Conservation (phyloP, 2,113 vertebrate species). For the Sula dactylatra region DNA sequence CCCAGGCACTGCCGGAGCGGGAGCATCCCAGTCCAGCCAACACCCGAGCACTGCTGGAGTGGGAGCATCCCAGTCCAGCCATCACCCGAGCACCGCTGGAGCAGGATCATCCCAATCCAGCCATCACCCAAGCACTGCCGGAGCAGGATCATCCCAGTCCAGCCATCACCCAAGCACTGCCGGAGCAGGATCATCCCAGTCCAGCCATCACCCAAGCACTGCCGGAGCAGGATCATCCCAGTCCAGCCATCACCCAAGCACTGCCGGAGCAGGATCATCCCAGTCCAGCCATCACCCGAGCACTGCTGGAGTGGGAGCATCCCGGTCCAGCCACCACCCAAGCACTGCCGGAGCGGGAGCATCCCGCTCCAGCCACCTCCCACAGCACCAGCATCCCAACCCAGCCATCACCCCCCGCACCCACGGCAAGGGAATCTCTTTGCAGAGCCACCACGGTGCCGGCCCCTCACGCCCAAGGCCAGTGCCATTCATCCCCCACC, state of each 20-base stretch:
- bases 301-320: no score
- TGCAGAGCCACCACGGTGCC: not conserved
- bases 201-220: not conserved
- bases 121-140: not conserved
- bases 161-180: not conserved
- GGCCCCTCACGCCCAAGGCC: not conserved
- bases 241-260: not conserved
- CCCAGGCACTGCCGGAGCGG: fast-evolving
- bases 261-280: not conserved
- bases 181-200: not conserved
- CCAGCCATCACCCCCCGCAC: not conserved
- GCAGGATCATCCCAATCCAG: not conserved
- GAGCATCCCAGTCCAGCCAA: not conserved
- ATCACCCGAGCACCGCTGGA: no score
- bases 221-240: not conserved
- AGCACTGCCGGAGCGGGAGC: not conserved
- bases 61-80: not conserved
- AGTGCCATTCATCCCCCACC: not conserved
- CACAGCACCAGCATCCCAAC: not conserved
- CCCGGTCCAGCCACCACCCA: not conserved
- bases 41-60: not conserved
- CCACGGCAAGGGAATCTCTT: not conserved
- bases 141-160: not conserved
- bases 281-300: not conserved
- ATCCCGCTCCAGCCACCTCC: not conserved